phyloP scores from a whole-genome alignment of 1,140 invertebrate genomes.

The Diabrotica virgifera region DNA sequence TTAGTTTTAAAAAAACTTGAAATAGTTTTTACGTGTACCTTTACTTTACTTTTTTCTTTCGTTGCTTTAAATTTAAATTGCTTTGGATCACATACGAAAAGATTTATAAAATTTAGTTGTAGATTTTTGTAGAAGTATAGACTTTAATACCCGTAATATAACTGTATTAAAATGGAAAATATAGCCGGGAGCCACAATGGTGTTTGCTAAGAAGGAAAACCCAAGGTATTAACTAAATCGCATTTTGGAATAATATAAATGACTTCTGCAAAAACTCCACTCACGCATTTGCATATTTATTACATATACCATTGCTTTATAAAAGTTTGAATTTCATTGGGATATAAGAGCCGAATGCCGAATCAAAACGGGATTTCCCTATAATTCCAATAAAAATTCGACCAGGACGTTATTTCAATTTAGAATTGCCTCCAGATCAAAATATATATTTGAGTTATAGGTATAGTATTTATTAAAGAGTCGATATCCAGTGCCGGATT shows the following conservation, averaged over 20 bases:
- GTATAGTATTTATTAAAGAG: too few relatives aligned
- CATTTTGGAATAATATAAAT: slow-evolving; percentile 17
- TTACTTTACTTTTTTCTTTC: too few relatives aligned
- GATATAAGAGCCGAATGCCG: background rate
- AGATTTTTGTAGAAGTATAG: too few relatives aligned
- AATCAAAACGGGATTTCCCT: background rate
- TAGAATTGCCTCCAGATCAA: background rate
- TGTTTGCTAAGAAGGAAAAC: slow-evolving; percentile 8
- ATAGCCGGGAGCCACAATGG: background rate
- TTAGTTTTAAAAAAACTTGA: too few relatives aligned
- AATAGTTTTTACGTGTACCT: too few relatives aligned
- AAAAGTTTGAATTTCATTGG: background rate
- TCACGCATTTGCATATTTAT: slow-evolving; percentile 15
- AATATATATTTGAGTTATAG: too few relatives aligned
- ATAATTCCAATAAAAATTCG: slow-evolving; percentile 1
- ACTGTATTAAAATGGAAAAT: slow-evolving; percentile 6
- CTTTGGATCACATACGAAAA: too few relatives aligned
- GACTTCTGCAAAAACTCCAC: slow-evolving; percentile 14
- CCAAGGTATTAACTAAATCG: slow-evolving; percentile 15
- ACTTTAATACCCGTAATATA: too few relatives aligned
- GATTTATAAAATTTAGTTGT: too few relatives aligned
- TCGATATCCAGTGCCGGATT: too few relatives aligned
- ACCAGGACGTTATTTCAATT: background rate
- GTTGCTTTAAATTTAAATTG: too few relatives aligned
- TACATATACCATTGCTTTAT: slow-evolving; percentile 2